phyloP scores from a whole-genome alignment of 2,888 invertebrate species.

The Gibbula magus region DNA sequence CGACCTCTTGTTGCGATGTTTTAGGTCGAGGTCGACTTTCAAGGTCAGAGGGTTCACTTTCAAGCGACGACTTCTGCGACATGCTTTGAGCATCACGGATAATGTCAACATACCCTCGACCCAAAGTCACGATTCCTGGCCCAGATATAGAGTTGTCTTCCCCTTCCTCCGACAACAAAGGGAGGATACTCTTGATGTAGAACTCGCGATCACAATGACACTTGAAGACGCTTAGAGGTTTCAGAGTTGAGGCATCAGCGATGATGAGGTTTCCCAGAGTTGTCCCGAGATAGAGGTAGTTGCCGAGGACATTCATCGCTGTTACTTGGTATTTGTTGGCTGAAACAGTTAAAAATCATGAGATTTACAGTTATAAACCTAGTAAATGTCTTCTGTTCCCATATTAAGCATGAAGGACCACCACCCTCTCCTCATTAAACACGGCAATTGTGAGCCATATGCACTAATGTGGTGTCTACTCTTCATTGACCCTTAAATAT shows the following conservation, averaged over 20 bases:
- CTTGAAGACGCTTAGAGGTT: conserved; percentile 93
- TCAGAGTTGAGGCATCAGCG: conserved; percentile 86
- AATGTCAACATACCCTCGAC: conserved; percentile 60
- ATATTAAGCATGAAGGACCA: no score
- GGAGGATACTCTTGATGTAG: conserved; percentile 61
- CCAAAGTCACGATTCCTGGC: conserved; percentile 58
- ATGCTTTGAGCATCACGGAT: conserved; percentile 35
- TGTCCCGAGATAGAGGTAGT: conserved; percentile 88
- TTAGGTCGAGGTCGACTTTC: conserved; percentile 23
- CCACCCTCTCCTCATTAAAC: no score
- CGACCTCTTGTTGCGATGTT: conserved; percentile 25
- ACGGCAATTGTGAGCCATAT: no score
- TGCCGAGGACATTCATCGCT: conserved; percentile 80
- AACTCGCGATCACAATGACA: conserved; percentile 64
- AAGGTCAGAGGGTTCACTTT: conserved; percentile 32
- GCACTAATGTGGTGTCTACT: no score
- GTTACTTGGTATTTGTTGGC: conserved; percentile 80
- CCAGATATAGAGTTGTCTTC: conserved; percentile 14
- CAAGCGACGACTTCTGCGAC: not conserved
- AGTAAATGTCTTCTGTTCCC: no score
- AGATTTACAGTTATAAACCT: not conserved
- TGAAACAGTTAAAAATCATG: conserved; percentile 48
- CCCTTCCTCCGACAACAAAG: conserved; percentile 40
- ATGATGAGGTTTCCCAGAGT: conserved; percentile 96
- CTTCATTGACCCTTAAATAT: no score